Percentiles rank a stretch among this genome's conserved stretches.
These are phyloP conservation scores for Borostomias antarcticus DNA, from an alignment of 2,797 vertebrate genomes.

Conservation along the genomic window DNA sequence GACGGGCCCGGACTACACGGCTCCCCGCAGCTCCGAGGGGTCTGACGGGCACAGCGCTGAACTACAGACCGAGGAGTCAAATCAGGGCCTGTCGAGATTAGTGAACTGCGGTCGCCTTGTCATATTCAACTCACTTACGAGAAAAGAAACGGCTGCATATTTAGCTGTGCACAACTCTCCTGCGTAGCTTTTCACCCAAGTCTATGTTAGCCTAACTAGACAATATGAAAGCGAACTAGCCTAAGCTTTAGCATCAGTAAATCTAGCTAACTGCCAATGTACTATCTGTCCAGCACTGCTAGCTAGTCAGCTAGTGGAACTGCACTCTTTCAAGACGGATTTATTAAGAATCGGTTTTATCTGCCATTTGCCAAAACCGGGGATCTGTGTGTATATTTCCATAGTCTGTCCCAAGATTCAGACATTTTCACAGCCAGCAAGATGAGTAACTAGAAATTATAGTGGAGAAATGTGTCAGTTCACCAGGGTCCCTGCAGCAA, in stretches of 20 bases:
- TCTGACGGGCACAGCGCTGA: slow-evolving; percentile 5
- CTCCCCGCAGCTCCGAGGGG: slow-evolving; percentile 23
- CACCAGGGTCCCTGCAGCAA: not conserved
- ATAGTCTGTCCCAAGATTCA: not conserved
- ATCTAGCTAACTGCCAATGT: slow-evolving; percentile 31
- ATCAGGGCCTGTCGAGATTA: slow-evolving; percentile 70
- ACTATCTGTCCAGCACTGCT: slow-evolving; percentile 46
- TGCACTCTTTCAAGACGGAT: too few species aligned
- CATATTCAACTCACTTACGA: slow-evolving; percentile 4
- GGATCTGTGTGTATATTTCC: not conserved
- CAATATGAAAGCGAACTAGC: not conserved
- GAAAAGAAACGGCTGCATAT: not conserved
- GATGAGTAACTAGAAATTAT: not conserved
- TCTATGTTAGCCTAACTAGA: not conserved
- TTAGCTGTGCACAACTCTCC: too few species aligned
- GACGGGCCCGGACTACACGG: slow-evolving; percentile 50
- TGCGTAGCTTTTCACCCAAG: too few species aligned
- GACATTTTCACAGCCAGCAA: not conserved
- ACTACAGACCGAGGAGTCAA: slow-evolving; percentile 57
- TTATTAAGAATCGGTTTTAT: too few species aligned
- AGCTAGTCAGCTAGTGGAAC: not conserved
- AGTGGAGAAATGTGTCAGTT: not conserved
- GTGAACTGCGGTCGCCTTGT: slow-evolving; percentile 45
- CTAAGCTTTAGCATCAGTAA: not conserved
- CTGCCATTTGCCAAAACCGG: too few species aligned